Evolutionary conservation across 2,113 vertebrate genomes (phyloP).

Genomic region (Chlorocebus sabaeus): DNA sequence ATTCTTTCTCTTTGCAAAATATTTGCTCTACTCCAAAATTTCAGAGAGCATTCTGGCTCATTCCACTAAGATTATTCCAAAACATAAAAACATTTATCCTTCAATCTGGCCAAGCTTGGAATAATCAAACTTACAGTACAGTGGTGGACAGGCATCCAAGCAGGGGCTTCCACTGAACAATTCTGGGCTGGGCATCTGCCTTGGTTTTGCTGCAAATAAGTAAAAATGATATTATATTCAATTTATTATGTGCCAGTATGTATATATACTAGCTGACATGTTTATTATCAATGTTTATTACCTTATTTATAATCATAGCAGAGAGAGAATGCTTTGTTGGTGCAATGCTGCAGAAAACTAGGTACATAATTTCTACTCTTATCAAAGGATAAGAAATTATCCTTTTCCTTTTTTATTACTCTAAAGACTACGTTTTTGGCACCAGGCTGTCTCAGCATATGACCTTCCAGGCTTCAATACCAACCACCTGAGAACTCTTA

Average conservation of each 20-base stretch:
- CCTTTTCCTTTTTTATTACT: not conserved
- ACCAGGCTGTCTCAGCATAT: slow-evolving; percentile 8
- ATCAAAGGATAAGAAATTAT: not conserved
- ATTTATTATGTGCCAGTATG: slow-evolving; percentile 47
- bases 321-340: not conserved
- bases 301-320: not conserved
- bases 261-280: not conserved
- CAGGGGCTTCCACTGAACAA: slow-evolving; percentile 85
- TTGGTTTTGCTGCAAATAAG: slow-evolving; percentile 86
- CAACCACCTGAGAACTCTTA: not conserved
- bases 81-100: slow-evolving; percentile 47
- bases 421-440: not conserved
- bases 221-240: slow-evolving; percentile 77
- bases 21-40: not conserved
- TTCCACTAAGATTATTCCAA: not conserved
- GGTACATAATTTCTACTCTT: not conserved
- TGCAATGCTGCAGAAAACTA: slow-evolving; percentile 26
- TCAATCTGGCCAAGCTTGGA: slow-evolving; percentile 70
- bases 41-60: not conserved
- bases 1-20: slow-evolving; percentile 12
- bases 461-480: not conserved
- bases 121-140: slow-evolving; percentile 84
- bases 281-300: slow-evolving; percentile 12
- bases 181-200: slow-evolving; percentile 87
- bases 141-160: slow-evolving; percentile 87